Percentiles rank a stretch among this genome's conserved stretches.
Conservation (phyloP, 1,140 invertebrate genomes). For the Helicoverpa armigera region DNA sequence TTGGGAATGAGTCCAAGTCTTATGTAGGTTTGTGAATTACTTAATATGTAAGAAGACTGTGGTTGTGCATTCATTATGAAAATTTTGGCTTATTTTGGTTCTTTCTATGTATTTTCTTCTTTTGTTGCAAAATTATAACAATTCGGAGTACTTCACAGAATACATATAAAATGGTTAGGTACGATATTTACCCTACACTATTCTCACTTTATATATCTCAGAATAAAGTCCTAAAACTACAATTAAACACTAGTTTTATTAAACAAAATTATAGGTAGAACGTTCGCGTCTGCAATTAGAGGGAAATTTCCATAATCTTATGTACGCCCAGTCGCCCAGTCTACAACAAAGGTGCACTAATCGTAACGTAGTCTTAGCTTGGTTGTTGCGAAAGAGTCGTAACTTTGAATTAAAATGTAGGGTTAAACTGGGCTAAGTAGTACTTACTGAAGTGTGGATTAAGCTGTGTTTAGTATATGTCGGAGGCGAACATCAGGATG, state of each 20-base stretch:
- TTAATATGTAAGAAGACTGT: not conserved
- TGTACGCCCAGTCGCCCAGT: slow-evolving; percentile 21
- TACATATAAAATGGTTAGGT: no score
- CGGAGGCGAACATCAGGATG: no score
- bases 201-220: not conserved
- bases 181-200: not conserved
- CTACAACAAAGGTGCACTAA: slow-evolving; percentile 30
- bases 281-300: slow-evolving; percentile 27
- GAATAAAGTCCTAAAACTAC: not conserved
- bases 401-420: slow-evolving; percentile 34
- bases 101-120: not conserved
- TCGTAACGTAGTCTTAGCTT: slow-evolving; percentile 10
- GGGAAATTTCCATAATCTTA: slow-evolving; percentile 29
- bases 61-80: not conserved
- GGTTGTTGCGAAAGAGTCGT: slow-evolving; percentile 20
- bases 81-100: not conserved
- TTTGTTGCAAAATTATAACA: no score
- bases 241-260: not conserved
- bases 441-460: not conserved
- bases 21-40: slow-evolving; percentile 9
- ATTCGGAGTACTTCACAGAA: no score
- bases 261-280: not conserved
- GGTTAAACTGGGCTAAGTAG: slow-evolving; percentile 29
- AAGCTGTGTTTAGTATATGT: not conserved
- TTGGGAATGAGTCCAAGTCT: not conserved